These are phyloP conservation scores for Loriculus beryllinus DNA, from an alignment of 2,797 vertebrate species.

Conservation along the genomic window DNA sequence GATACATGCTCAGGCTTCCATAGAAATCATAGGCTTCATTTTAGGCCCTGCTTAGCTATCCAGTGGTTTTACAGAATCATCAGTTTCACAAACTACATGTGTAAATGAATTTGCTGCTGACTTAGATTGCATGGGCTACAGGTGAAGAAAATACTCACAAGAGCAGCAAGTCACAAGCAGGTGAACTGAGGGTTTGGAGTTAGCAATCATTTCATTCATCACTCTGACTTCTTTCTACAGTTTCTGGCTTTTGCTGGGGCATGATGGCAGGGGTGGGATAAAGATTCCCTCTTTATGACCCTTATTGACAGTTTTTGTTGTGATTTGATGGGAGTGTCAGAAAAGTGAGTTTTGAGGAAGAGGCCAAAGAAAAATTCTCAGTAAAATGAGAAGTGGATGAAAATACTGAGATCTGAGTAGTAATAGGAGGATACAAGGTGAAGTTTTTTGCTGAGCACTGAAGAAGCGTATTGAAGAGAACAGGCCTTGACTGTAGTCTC, in stretches of 20 bases:
- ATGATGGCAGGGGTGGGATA: not conserved
- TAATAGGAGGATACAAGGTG: not conserved
- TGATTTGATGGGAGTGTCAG: not conserved
- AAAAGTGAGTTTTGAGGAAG: not conserved
- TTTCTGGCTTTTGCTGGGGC: not conserved
- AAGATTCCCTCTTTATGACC: not conserved
- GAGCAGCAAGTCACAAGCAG: not conserved
- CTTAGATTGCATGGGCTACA: not conserved
- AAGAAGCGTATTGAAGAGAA: not conserved
- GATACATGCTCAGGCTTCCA: not conserved
- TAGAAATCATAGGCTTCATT: not conserved
- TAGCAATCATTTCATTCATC: not conserved
- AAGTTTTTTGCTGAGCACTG: not conserved
- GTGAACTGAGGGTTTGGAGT: not conserved
- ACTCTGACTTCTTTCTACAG: not conserved
- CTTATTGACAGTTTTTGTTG: not conserved
- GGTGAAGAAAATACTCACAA: not conserved
- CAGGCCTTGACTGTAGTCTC: not conserved
- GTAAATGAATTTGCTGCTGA: not conserved
- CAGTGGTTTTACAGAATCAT: not conserved
- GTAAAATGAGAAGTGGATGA: not conserved
- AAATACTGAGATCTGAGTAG: not conserved
- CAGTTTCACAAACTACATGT: not conserved
- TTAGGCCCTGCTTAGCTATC: not conserved
- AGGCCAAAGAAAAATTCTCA: not conserved